These are phyloP conservation scores for Cossypha heuglini DNA, from an alignment of 2,797 vertebrate species.

Conservation along the genomic window DNA sequence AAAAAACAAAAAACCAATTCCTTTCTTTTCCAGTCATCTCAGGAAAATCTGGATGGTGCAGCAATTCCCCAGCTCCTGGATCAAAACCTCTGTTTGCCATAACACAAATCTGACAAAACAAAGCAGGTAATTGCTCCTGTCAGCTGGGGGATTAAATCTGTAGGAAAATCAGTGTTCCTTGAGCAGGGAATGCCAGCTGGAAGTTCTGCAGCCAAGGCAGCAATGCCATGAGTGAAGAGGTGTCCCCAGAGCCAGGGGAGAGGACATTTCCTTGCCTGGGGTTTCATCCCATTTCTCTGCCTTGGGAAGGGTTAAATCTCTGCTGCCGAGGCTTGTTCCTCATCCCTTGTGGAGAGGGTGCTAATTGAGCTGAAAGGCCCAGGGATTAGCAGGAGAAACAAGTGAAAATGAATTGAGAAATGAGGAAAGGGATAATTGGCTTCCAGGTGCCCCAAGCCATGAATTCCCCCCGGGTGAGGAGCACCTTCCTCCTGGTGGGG, in stretches of 20 bases:
- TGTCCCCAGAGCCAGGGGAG: not conserved
- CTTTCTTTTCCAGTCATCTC: not conserved
- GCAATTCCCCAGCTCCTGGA: not conserved
- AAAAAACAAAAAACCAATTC: no score
- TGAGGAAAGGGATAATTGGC: not conserved
- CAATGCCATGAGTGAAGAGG: accelerated
- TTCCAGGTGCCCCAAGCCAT: accelerated
- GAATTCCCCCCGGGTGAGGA: not conserved
- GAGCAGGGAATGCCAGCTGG: not conserved
- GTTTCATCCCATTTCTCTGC: not conserved
- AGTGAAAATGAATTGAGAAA: not conserved
- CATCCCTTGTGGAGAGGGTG: not conserved
- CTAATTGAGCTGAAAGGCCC: not conserved
- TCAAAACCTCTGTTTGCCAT: not conserved
- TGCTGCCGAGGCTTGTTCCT: not conserved
- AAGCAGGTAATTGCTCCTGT: not conserved
- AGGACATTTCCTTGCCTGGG: not conserved
- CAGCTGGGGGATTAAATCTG: not conserved
- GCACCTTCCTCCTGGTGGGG: not conserved
- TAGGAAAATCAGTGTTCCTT: not conserved
- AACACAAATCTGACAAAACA: not conserved
- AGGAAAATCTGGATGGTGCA: not conserved
- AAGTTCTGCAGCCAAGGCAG: not conserved
- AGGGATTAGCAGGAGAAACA: not conserved
- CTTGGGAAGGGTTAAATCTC: not conserved